phyloP scores from a whole-genome alignment of 2,113 vertebrate genomes.

The Puffinus mauretanicus region DNA sequence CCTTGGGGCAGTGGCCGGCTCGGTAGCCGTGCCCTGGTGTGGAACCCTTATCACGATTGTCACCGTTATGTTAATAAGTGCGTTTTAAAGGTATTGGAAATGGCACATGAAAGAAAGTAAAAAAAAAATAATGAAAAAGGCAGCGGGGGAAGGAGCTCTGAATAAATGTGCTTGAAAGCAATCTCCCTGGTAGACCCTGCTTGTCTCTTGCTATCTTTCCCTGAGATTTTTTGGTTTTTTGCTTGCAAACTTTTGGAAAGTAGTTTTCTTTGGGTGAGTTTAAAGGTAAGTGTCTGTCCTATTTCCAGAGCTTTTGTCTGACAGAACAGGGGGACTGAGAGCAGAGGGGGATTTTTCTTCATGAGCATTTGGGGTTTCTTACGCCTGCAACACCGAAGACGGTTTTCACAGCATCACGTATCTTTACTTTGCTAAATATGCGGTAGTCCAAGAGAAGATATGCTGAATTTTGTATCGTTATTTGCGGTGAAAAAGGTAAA shows the following conservation, averaged over 20 bases:
- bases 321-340: neutral
- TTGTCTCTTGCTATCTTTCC: neutral
- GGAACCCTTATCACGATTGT: neutral
- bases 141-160: neutral
- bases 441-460: neutral
- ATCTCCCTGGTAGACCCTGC: neutral
- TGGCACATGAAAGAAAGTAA: neutral
- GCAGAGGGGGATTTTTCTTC: neutral
- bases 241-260: neutral
- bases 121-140: neutral
- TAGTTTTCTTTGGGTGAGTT: neutral
- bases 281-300: slow-evolving; percentile 21
- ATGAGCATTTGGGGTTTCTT: neutral
- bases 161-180: neutral
- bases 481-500: neutral
- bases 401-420: fast-evolving
- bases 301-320: neutral
- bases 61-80: neutral
- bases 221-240: neutral
- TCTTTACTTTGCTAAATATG: neutral
- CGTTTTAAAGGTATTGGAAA: neutral
- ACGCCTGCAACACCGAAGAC: neutral
- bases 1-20: neutral
- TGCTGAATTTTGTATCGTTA: fast-evolving
- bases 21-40: neutral